Evolutionary conservation across 1,140 invertebrate species (phyloP).

Genomic region (Cotesia vestalis): DNA sequence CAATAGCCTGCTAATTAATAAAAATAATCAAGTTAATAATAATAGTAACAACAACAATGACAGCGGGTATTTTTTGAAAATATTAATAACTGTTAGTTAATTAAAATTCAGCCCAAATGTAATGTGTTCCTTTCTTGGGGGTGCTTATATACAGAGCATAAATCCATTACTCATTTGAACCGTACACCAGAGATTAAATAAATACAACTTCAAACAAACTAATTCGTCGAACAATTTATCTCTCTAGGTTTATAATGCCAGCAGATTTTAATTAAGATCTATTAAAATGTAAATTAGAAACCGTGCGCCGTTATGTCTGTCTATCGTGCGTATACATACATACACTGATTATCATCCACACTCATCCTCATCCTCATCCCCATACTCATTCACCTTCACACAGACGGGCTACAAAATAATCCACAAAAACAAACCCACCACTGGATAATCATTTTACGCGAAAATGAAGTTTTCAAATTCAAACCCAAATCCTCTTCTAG

Average conservation of each 20-base stretch:
- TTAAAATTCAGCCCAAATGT: background rate
- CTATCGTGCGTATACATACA: background rate
- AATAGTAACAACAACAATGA: no score
- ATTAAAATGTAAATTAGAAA: slow-evolving; percentile 55
- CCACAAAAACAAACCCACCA: no score
- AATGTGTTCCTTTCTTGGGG: background rate
- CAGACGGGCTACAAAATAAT: no score
- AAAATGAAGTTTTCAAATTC: no score
- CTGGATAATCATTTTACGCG: no score
- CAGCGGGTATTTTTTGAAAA: no score
- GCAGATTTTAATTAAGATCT: slow-evolving; percentile 57
- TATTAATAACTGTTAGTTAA: background rate
- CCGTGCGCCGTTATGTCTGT: background rate
- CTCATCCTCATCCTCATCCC: no score
- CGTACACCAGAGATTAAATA: slow-evolving; percentile 36
- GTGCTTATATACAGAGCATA: background rate
- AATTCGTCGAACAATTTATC: slow-evolving; percentile 46
- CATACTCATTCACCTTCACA: no score
- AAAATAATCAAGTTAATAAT: no score
- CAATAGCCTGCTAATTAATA: no score
- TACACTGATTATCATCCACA: no score
- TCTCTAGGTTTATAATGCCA: slow-evolving; percentile 26
- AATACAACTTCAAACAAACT: slow-evolving; percentile 45
- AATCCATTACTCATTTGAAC: slow-evolving; percentile 9
- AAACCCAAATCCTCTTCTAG: no score